Conservation (phyloP, 2,113 vertebrate genomes). For the Cyprinodon tularosa region DNA sequence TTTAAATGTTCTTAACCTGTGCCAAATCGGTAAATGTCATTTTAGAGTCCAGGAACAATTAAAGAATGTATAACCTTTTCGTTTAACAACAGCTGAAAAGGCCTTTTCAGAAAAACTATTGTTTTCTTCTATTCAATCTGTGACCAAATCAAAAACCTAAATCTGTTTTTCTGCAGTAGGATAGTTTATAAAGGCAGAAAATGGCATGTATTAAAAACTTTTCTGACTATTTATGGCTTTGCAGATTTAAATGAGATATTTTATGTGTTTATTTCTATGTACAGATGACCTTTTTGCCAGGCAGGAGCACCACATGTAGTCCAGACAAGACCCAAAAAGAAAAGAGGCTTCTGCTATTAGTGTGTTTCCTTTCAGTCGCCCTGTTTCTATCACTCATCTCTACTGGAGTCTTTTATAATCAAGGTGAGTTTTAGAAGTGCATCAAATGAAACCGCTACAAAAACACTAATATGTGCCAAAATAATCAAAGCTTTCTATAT, state of each 20-base stretch:
- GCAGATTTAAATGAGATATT: not conserved
- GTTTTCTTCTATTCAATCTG: conserved; percentile 38
- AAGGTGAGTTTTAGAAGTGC: conserved; percentile 80
- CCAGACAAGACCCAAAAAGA: conserved; percentile 74
- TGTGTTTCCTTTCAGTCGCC: conserved; percentile 69
- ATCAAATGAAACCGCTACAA: not conserved
- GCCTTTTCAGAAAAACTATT: conserved; percentile 10
- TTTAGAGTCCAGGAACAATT: conserved; percentile 27
- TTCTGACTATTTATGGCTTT: not conserved
- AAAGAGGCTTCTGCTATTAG: conserved; percentile 81
- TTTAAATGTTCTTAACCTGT: conserved; percentile 1
- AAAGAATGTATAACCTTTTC: conserved; percentile 51
- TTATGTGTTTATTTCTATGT: conserved; percentile 26
- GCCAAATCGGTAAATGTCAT: conserved; percentile 19
- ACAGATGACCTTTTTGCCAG: conserved; percentile 85
- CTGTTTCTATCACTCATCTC: conserved; percentile 81
- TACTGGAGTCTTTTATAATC: conserved; percentile 84
- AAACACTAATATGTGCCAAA: not conserved
- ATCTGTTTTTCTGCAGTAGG: conserved; percentile 3
- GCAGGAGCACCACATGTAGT: conserved; percentile 81
- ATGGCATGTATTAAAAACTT: not conserved
- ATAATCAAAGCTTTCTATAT: not conserved
- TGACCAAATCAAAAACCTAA: conserved; percentile 34
- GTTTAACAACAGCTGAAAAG: conserved; percentile 1
- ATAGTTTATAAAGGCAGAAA: not conserved